Base-by-base conservation (phyloP, 2,888 invertebrate genomes). In the Synanthedon vespiformis region DNA sequence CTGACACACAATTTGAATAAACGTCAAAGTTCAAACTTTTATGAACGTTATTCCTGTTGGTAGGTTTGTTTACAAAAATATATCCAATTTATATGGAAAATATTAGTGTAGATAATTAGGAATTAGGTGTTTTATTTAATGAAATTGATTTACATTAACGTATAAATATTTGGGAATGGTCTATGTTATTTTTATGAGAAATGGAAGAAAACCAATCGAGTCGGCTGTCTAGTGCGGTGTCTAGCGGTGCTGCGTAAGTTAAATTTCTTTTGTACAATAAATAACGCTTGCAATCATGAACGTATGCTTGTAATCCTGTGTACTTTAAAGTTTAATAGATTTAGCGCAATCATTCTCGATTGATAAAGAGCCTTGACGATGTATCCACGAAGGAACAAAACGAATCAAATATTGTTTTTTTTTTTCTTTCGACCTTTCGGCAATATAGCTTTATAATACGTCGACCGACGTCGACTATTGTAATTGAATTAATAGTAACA, bases 241-340 rank as follows among this genome's bases (percentile, higher is more conserved):
- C 79, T n/a, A 68, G 73, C 0, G 70, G 70, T 0, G 71, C 79
- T n/a, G 75, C 74, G 83, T 80, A 74, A 79, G 84, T 74, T 2
- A 41, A 41, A n/a, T 12, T 41, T 4, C 12, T 44, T 8, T 13
- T 44, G 44, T n/a, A 44, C 14, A 44, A 41, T n/a, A 41, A n/a
- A 44, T 44, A 16, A 44, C 44, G 44, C 44, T 44, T 44, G 11
- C 14, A 44, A 6, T 44, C n/a, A n/a, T n/a, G n/a, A n/a, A n/a
- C n/a, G n/a, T n/a, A n/a, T n/a, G 44, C 44, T 44, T 44, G 11
- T 8, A 44, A 6, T 44, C 41, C 0, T 41, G 41, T 41, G 3
- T 12, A 41, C 41, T 12, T 16, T 16, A 16, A 16, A n/a, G n/a
- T n/a, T 41, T 5, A 8, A 41, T 13, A 13, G n/a, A 41, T 41